Conservation (phyloP, 2,888 invertebrate species). For the Galeopsomyia nigrocyanea region DNA sequence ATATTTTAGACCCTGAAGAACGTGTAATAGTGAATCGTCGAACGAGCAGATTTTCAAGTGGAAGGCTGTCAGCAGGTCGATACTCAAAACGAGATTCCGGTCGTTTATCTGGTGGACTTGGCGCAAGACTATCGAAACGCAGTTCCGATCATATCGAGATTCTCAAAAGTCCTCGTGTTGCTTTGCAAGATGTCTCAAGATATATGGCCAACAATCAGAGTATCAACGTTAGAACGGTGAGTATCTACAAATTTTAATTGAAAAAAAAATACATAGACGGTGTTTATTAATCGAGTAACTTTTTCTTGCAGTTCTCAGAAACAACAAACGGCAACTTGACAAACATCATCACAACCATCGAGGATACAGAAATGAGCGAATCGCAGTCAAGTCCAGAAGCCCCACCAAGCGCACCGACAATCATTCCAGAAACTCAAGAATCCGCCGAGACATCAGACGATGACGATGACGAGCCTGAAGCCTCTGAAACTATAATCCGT, state of each 20-base stretch:
- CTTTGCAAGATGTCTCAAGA: conserved; percentile 63
- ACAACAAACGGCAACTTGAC: conserved; percentile 12
- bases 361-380: conserved; percentile 29
- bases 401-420: background rate
- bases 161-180: conserved; percentile 59
- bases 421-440: conserved; percentile 30
- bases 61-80: conserved; percentile 50
- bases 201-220: conserved; percentile 60
- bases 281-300: background rate
- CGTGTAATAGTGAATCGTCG: conserved; percentile 50
- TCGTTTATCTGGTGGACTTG: conserved; percentile 48
- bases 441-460: conserved; percentile 21
- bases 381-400: conserved; percentile 16
- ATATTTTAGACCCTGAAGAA: conserved; percentile 52
- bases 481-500: background rate
- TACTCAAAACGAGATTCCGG: conserved; percentile 53
- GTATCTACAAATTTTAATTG: conserved; percentile 18
- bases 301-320: conserved; percentile 41
- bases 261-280: background rate
- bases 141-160: conserved; percentile 46
- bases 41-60: conserved; percentile 53
- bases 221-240: conserved; percentile 58
- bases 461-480: conserved; percentile 1
- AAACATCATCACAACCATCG: background rate
- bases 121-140: conserved; percentile 40